These are phyloP conservation scores for Malurus cyaneus DNA, from an alignment of 2,113 vertebrate species.

Conservation along the genomic window DNA sequence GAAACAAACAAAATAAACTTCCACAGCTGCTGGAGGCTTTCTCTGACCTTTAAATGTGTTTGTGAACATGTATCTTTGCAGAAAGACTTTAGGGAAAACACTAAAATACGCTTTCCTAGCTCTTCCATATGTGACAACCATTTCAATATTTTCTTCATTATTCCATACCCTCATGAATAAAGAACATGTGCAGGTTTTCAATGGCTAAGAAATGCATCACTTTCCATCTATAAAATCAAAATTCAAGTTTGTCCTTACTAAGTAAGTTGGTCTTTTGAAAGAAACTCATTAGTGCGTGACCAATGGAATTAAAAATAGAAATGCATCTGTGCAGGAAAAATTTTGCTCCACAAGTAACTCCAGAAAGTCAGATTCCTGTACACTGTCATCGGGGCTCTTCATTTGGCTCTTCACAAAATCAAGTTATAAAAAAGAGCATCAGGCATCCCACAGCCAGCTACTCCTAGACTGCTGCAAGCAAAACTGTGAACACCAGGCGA, in stretches of 20 bases:
- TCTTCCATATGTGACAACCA: background rate
- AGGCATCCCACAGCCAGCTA: background rate
- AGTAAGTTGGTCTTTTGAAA: background rate
- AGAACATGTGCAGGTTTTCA: background rate
- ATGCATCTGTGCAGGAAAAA: background rate
- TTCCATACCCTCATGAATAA: background rate
- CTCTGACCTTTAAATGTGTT: background rate
- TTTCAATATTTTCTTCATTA: background rate
- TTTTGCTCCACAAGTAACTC: background rate
- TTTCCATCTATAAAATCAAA: background rate
- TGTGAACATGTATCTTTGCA: background rate
- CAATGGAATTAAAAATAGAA: background rate
- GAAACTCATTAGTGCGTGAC: background rate
- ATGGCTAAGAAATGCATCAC: background rate
- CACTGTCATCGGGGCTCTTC: background rate
- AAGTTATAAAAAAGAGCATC: background rate
- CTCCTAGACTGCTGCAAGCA: background rate
- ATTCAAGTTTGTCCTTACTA: background rate
- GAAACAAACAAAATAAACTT: background rate
- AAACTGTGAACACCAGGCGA: background rate
- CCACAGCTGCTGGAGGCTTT: background rate
- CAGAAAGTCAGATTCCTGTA: background rate
- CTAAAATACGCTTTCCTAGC: background rate
- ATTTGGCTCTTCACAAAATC: background rate
- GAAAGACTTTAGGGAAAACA: background rate